Evolutionary conservation across 2,113 vertebrate species (phyloP).

Genomic region (Cinclus mexicanus): DNA sequence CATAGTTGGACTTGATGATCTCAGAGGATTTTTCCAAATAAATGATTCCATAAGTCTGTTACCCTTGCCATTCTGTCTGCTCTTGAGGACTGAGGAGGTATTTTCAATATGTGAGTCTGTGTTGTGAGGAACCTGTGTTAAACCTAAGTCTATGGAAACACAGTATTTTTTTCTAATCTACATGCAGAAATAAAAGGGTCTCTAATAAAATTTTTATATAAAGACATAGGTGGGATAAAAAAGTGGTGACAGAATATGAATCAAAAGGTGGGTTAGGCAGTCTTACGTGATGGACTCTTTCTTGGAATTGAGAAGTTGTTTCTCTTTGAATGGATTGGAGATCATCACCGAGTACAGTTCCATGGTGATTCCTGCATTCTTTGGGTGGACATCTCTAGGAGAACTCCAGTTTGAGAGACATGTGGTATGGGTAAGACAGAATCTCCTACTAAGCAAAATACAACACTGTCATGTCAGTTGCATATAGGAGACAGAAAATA

Average conservation of each 20-base stretch:
- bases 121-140: not conserved
- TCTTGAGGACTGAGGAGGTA: not conserved
- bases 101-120: not conserved
- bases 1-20: not conserved
- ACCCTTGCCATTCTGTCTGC: not conserved
- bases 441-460: not conserved
- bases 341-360: not conserved
- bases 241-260: not conserved
- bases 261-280: not conserved
- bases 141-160: not conserved
- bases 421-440: not conserved
- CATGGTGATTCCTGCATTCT: not conserved
- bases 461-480: not conserved
- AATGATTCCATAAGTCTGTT: not conserved
- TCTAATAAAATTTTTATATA: not conserved
- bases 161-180: not conserved
- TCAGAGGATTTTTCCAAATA: not conserved
- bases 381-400: not conserved
- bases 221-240: not conserved
- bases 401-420: rapidly evolving
- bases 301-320: not conserved
- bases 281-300: not conserved
- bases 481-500: not conserved
- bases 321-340: not conserved
- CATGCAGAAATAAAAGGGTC: not conserved